phyloP scores from a whole-genome alignment of 2,797 vertebrate genomes.

The Urocyon cinereoargenteus region DNA sequence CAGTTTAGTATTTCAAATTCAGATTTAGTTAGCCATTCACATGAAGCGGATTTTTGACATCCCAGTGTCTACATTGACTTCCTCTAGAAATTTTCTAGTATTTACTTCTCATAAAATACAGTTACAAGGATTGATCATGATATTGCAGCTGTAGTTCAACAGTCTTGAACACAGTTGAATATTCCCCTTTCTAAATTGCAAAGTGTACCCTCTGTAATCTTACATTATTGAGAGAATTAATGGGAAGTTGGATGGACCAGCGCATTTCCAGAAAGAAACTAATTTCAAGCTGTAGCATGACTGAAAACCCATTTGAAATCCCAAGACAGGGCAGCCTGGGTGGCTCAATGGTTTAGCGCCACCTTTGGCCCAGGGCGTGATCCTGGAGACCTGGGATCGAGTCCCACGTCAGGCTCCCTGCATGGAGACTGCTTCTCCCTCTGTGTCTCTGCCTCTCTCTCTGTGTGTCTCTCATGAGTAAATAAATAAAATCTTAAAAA shows the following conservation, averaged over 20 bases:
- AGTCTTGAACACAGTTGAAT: not conserved
- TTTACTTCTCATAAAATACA: not conserved
- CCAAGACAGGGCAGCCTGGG: not conserved
- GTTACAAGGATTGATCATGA: not conserved
- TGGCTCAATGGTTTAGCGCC: too few species aligned
- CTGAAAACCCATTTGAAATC: not conserved
- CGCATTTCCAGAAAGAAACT: conserved; percentile 3
- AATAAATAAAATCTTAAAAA: too few species aligned
- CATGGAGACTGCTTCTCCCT: too few species aligned
- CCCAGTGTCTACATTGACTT: not conserved
- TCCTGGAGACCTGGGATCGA: too few species aligned
- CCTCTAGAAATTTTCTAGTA: not conserved
- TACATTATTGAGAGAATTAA: not conserved
- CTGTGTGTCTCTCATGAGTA: too few species aligned
- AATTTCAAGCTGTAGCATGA: not conserved
- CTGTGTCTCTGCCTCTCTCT: too few species aligned
- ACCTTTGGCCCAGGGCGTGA: too few species aligned
- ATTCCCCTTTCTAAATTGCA: not conserved
- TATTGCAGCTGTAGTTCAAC: not conserved
- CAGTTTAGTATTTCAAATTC: conserved; percentile 36
- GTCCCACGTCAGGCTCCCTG: too few species aligned
- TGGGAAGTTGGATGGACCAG: not conserved
- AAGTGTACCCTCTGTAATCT: not conserved
- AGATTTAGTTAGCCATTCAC: not conserved
- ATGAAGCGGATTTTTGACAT: conserved; percentile 38